Evolutionary conservation across 2,888 invertebrate genomes (phyloP).

Genomic region (Nomada fucata): DNA sequence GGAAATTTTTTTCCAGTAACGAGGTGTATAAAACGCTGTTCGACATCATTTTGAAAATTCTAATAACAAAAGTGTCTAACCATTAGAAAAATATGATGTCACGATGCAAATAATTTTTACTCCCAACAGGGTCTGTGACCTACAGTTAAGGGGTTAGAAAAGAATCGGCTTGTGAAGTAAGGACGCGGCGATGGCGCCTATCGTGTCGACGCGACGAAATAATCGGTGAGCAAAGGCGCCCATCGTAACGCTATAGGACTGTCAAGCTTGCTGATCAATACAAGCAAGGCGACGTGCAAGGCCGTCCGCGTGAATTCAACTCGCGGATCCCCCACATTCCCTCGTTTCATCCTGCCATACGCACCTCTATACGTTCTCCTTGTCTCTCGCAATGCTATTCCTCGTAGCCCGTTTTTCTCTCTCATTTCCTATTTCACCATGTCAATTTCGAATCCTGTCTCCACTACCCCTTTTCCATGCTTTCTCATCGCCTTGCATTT

Average conservation of each 20-base stretch:
- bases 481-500: too few species aligned
- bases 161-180: neutral
- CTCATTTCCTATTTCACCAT: too few species aligned
- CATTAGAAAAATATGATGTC: neutral
- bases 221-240: slow-evolving; percentile 69
- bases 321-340: slow-evolving; percentile 70
- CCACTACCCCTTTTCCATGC: too few species aligned
- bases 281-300: slow-evolving; percentile 83
- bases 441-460: too few species aligned
- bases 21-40: too few species aligned
- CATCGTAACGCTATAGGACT: slow-evolving; percentile 77
- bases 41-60: too few species aligned
- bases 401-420: neutral
- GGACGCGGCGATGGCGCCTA: slow-evolving; percentile 41
- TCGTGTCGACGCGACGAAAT: slow-evolving; percentile 60
- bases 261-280: slow-evolving; percentile 82
- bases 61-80: too few species aligned
- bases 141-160: too few species aligned
- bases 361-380: slow-evolving; percentile 42
- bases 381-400: slow-evolving; percentile 28
- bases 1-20: too few species aligned
- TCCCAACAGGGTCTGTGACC: neutral
- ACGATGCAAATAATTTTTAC: neutral
- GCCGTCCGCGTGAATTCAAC: slow-evolving; percentile 80
- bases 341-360: slow-evolving; percentile 63